Percentiles rank a stretch among this genome's conserved stretches.
These are phyloP conservation scores for Rhamphomyia laevipes DNA, from an alignment of 2,888 invertebrate species.

Conservation along the genomic window DNA sequence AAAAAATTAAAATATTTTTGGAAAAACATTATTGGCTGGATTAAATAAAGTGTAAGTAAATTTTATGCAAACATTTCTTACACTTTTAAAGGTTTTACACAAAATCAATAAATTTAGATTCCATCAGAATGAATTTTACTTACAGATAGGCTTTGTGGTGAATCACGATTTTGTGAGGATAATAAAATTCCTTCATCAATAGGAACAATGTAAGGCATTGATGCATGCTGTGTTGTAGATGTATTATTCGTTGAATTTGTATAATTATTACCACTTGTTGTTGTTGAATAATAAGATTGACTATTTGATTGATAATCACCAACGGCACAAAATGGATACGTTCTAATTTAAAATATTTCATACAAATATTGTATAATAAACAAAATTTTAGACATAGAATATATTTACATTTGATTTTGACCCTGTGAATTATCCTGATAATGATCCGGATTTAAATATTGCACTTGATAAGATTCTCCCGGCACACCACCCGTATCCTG, in stretches of 20 bases:
- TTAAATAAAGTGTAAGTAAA: neutral
- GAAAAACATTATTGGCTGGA: neutral
- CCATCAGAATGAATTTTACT: constrained; percentile 28
- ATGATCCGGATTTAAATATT: constrained; percentile 61
- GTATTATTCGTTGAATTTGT: constrained; percentile 38
- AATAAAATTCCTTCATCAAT: constrained; percentile 53
- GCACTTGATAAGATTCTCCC: constrained; percentile 49
- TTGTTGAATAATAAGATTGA: constrained; percentile 55
- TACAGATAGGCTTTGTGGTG: constrained; percentile 59
- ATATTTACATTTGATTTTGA: constrained; percentile 49
- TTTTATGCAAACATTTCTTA: too few species aligned
- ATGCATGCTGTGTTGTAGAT: constrained; percentile 38
- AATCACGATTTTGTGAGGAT: constrained; percentile 46
- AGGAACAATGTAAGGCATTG: constrained; percentile 53
- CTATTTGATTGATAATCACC: constrained; percentile 43
- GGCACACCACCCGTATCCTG: constrained; percentile 32
- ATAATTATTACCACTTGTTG: constrained; percentile 43
- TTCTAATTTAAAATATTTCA: constrained; percentile 37
- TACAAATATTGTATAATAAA: neutral
- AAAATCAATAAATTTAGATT: neutral
- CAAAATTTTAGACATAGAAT: constrained; percentile 1
- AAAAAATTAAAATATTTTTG: neutral
- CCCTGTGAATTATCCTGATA: constrained; percentile 49
- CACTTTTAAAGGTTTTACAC: too few species aligned
- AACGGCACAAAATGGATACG: constrained; percentile 67